phyloP scores from a whole-genome alignment of 2,888 invertebrate genomes.

The Plagodis pulveraria region DNA sequence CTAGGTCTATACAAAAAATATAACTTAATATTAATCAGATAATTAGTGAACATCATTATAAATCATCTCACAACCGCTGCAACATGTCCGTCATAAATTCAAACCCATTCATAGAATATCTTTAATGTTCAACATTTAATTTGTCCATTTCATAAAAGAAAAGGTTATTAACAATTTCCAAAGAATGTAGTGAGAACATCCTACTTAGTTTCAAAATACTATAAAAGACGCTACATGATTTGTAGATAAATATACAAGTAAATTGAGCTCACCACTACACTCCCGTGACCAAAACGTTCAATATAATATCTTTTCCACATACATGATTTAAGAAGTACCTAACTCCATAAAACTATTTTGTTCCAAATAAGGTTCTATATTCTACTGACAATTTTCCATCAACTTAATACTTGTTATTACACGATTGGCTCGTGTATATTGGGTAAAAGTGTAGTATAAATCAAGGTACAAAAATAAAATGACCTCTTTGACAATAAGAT shows the following conservation, averaged over 20 bases:
- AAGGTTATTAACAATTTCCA: conserved; percentile 50
- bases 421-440: conserved; percentile 48
- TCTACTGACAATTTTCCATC: conserved; percentile 21
- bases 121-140: conserved; percentile 65
- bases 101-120: conserved; percentile 71
- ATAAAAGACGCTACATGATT: conserved; percentile 32
- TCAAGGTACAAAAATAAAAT: conserved; percentile 57
- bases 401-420: conserved; percentile 63
- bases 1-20: conserved; percentile 84
- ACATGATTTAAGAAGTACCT: conserved; percentile 29
- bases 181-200: conserved; percentile 43
- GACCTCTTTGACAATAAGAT: conserved; percentile 40
- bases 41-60: conserved; percentile 83
- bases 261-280: conserved; percentile 54
- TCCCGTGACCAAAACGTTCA: conserved; percentile 36
- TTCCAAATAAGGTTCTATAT: conserved; percentile 22
- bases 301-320: conserved; percentile 38
- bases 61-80: conserved; percentile 84
- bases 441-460: conserved; percentile 44
- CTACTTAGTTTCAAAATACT: conserved; percentile 17
- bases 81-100: conserved; percentile 75
- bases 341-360: conserved; percentile 5
- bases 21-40: conserved; percentile 82
- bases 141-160: conserved; percentile 53
- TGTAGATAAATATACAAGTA: conserved; percentile 36